These are phyloP conservation scores for Stegophylla sp. DNA, from an alignment of 2,888 invertebrate genomes.

Conservation along the genomic window DNA sequence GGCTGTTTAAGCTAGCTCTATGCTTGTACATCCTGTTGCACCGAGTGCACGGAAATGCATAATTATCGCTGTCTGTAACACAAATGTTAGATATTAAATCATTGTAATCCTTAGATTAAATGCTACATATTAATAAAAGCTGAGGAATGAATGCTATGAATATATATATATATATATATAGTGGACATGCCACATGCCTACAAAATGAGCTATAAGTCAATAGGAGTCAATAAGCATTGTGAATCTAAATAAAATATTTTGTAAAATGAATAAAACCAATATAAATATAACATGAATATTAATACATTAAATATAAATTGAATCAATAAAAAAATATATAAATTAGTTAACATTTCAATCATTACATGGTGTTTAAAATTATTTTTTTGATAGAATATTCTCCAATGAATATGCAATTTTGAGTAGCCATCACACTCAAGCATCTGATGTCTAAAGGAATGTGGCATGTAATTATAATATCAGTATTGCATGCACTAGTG, in stretches of 20 bases:
- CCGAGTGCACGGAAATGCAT: neutral
- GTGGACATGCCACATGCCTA: too few relatives aligned
- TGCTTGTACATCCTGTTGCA: slow-evolving; percentile 59
- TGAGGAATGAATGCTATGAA: slow-evolving; percentile 1
- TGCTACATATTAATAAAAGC: neutral
- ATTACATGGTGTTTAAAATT: slow-evolving; percentile 56
- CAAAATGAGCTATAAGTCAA: neutral
- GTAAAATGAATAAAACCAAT: neutral
- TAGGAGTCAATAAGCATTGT: neutral
- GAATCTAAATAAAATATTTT: neutral
- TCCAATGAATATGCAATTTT: slow-evolving; percentile 64
- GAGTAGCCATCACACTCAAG: slow-evolving; percentile 64
- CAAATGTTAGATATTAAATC: neutral
- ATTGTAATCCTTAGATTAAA: neutral
- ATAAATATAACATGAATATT: neutral
- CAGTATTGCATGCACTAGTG: slow-evolving; percentile 18
- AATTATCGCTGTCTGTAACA: slow-evolving; percentile 21
- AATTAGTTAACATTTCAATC: neutral
- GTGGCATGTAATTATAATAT: slow-evolving; percentile 22
- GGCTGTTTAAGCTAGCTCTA: slow-evolving; percentile 56
- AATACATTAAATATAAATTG: neutral
- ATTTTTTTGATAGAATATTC: slow-evolving; percentile 55
- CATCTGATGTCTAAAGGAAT: slow-evolving; percentile 46
- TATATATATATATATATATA: too few relatives aligned
- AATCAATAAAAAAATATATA: neutral